Conservation (phyloP, 2,888 invertebrate genomes). For the Hirtodrosophila cameraria region DNA sequence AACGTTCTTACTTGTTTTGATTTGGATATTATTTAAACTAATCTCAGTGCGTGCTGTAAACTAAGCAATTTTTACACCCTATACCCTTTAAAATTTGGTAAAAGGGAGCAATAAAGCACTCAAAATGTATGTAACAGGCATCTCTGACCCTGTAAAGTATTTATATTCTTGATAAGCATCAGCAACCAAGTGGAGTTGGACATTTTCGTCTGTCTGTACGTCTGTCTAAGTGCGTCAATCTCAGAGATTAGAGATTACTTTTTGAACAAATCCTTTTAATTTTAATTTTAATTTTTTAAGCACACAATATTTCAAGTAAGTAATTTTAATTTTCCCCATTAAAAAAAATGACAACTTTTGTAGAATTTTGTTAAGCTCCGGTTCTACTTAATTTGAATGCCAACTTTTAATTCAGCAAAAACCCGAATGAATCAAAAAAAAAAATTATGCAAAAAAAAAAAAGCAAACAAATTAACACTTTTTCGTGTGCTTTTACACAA, state of each 20-base stretch:
- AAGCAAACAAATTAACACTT: conserved; percentile 72
- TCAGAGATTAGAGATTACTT: no score
- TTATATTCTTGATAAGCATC: no score
- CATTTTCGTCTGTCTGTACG: no score
- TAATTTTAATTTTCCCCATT: conserved; percentile 36
- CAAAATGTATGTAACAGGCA: no score
- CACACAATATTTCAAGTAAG: conserved; percentile 7
- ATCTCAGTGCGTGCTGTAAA: background rate
- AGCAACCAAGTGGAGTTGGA: no score
- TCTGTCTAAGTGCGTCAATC: no score
- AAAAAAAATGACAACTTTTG: conserved; percentile 34
- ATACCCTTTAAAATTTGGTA: no score
- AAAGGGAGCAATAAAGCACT: no score
- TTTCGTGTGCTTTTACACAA: conserved; percentile 21
- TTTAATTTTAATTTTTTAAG: conserved; percentile 1
- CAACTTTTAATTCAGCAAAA: conserved; percentile 53
- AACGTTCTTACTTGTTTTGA: no score
- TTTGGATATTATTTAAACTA: background rate
- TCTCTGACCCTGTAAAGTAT: no score
- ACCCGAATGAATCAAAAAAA: conserved; percentile 45
- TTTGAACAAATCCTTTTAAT: no score
- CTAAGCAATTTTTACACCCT: no score
- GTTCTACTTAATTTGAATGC: conserved; percentile 56
- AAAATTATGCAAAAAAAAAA: conserved; percentile 48
- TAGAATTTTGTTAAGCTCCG: conserved; percentile 40